Evolutionary conservation across 2,113 vertebrate species (phyloP).

Genomic region (Cygnus atratus): DNA sequence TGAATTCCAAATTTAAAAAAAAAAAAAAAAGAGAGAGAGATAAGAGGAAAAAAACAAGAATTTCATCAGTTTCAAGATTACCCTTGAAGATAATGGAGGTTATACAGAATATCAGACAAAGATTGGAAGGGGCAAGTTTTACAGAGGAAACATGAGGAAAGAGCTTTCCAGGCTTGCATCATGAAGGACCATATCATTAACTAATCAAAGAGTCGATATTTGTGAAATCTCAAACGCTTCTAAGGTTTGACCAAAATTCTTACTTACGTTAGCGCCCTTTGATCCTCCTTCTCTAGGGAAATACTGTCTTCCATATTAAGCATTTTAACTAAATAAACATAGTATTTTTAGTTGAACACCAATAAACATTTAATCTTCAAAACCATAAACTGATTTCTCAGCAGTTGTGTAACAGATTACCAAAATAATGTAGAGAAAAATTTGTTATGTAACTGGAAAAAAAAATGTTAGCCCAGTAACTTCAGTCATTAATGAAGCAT

Average conservation of each 20-base stretch:
- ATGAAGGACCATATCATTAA: rapidly evolving
- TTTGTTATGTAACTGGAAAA: not conserved
- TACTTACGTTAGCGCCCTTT: not conserved
- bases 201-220: constrained; percentile 5
- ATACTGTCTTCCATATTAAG: not conserved
- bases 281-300: not conserved
- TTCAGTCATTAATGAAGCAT: not conserved
- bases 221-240: constrained; percentile 6
- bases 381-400: not conserved
- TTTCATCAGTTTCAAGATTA: not conserved
- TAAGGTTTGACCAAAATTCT: constrained; percentile 6
- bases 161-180: not conserved
- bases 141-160: not conserved
- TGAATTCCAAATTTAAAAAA: not conserved
- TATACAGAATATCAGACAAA: not conserved
- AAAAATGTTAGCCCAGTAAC: not conserved
- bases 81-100: not conserved
- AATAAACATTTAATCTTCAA: not conserved
- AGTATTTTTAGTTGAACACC: not conserved
- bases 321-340: not conserved
- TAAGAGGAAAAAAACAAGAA: not conserved
- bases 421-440: not conserved
- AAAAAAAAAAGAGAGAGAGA: not conserved
- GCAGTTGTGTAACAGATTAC: not conserved
- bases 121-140: not conserved